Evolutionary conservation across 1,140 invertebrate genomes (phyloP).

Genomic region (Sinella curviseta): DNA sequence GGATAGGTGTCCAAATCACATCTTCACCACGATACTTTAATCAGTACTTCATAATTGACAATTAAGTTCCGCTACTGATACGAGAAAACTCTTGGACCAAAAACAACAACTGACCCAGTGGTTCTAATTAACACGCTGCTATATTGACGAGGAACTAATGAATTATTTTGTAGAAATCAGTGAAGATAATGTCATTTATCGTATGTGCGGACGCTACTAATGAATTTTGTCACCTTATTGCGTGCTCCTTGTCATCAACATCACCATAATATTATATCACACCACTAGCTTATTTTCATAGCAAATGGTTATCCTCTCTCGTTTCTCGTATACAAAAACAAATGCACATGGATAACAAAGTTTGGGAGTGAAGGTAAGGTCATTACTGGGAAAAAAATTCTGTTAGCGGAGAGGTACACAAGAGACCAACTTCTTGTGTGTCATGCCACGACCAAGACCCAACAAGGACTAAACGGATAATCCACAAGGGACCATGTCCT

Average conservation of each 20-base stretch:
- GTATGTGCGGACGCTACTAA: too few relatives aligned
- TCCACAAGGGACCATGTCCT: constrained; percentile 22
- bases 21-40: background rate
- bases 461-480: constrained; percentile 26
- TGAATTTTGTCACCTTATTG: too few relatives aligned
- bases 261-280: too few relatives aligned
- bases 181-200: background rate
- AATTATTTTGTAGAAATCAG: background rate
- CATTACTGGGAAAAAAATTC: background rate
- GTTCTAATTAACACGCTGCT: background rate
- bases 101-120: background rate
- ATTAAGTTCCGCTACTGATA: background rate
- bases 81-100: background rate
- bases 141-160: background rate
- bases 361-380: too few relatives aligned
- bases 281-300: too few relatives aligned
- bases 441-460: constrained; percentile 12
- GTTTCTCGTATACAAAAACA: too few relatives aligned
- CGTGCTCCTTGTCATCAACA: too few relatives aligned
- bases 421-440: constrained; percentile 3
- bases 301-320: too few relatives aligned
- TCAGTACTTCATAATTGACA: background rate
- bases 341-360: too few relatives aligned
- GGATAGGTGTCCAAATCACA: background rate
- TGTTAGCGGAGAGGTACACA: background rate